phyloP scores from a whole-genome alignment of 2,888 invertebrate species.

The Lydus trimaculatus region DNA sequence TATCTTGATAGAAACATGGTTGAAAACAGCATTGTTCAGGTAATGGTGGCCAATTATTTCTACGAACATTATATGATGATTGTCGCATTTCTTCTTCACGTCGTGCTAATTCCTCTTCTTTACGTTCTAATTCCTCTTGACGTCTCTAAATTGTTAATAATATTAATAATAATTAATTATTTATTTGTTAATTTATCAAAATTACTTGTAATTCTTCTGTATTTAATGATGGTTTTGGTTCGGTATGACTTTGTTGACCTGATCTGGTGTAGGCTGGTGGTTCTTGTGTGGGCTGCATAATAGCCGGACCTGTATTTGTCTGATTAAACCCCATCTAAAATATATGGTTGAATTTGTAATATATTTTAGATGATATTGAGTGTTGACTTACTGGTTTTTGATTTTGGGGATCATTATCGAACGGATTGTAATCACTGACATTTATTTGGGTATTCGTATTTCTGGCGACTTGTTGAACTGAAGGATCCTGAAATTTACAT shows the following conservation, averaged over 20 bases:
- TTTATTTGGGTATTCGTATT: slow-evolving; percentile 76
- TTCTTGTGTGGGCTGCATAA: slow-evolving; percentile 81
- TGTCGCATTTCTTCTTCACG: slow-evolving; percentile 86
- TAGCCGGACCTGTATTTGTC: slow-evolving; percentile 73
- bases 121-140: slow-evolving; percentile 90
- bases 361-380: neutral
- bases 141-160: slow-evolving; percentile 66
- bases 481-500: slow-evolving; percentile 78
- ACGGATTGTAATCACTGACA: slow-evolving; percentile 95
- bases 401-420: slow-evolving; percentile 69
- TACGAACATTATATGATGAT: slow-evolving; percentile 69
- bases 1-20: slow-evolving; percentile 99
- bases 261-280: slow-evolving; percentile 72
- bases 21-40: slow-evolving; percentile 92
- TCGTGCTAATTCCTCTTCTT: slow-evolving; percentile 87
- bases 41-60: slow-evolving; percentile 99
- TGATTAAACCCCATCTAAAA: slow-evolving; percentile 49
- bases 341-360: neutral
- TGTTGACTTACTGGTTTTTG: slow-evolving; percentile 48
- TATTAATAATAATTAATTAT: neutral
- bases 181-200: neutral
- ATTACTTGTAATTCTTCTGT: slow-evolving; percentile 79
- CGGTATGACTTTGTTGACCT: slow-evolving; percentile 66
- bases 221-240: slow-evolving; percentile 63
- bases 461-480: slow-evolving; percentile 89